Evolutionary conservation across 2,888 invertebrate genomes (phyloP), one percentile per base, ranked within the genome.

Genomic region (Eristalis tenax): DNA sequence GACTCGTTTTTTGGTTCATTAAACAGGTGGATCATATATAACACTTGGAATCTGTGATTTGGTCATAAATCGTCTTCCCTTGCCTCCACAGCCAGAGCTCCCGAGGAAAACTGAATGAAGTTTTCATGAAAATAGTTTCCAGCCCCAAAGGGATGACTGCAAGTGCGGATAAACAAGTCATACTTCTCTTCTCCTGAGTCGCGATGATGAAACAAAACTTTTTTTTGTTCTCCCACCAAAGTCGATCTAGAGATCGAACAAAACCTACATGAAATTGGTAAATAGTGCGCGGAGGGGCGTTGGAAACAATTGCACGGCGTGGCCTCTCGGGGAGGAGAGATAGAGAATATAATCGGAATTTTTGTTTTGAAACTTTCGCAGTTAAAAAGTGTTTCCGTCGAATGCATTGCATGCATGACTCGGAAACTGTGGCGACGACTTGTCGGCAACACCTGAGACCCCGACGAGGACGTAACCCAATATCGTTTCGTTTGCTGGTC

Each of bases 401-500:
- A 11, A 65, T 35, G 78, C 70, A 83, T 71, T 79, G 79, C 86
- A 86, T 32, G 32, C 83, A 79, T 83, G 78, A 79, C 78, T 66
- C 18, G 26, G 75, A 38, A 73, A 65, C 43, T 75, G 70, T 63
- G 87, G 83, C 87, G 87, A 87, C 87, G 76, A 83, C 75, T 71
- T 87, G 87, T 87, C 87, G 87, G 63, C 73, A 87, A 71, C 87
- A 87, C 87, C 87, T 87, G 87, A 83, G 75, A 70, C 32, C 35
- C 23, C n/a, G n/a, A n/a, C n/a, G n/a, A n/a, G 35, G 61, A 28
- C 83, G 64, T 32, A 71, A 61, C 56, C 59, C n/a, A 23, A 32
- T 18, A n/a, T 6, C 18, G n/a, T 50, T 50, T 18, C 50, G 50
- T 50, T 50, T 50, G 50, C 18, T 18, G n/a, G 50, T 68, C 61